A percentile compares a stretch with the other conserved stretches of the same genome.
phyloP scores from a whole-genome alignment of 2,888 invertebrate genomes.

The Catocala fraxini region DNA sequence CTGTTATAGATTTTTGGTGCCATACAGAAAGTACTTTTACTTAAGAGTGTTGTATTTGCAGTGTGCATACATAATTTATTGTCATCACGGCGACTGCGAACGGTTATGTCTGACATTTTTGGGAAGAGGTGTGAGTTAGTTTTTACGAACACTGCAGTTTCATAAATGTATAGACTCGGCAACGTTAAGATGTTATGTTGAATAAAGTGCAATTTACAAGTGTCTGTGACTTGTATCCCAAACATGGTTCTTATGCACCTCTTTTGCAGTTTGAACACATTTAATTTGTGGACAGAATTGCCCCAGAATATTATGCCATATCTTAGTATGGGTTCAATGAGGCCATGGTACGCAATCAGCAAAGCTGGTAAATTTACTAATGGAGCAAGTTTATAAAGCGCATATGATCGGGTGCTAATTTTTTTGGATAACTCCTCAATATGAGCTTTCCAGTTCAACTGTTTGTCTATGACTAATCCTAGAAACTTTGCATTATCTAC shows the following conservation, averaged over 20 bases:
- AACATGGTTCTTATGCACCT: background rate
- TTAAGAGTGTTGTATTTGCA: background rate
- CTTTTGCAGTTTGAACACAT: background rate
- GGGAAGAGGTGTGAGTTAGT: background rate
- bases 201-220: background rate
- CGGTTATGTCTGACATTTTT: background rate
- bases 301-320: background rate
- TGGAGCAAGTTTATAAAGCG: background rate
- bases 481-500: slow-evolving; percentile 6
- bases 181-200: background rate
- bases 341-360: slow-evolving; percentile 5
- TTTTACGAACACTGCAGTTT: background rate
- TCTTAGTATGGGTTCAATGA: background rate
- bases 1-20: background rate
- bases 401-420: background rate
- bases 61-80: background rate
- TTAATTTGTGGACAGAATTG: background rate
- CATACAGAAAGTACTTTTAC: background rate
- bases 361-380: background rate
- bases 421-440: slow-evolving; percentile 3
- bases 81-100: background rate
- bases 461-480: slow-evolving; percentile 1
- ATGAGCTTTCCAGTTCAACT: slow-evolving; percentile 9
- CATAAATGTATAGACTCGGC: background rate
- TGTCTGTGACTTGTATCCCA: background rate